Conservation (phyloP, 2,797 vertebrate species). For the Rhynchonycteris naso region DNA sequence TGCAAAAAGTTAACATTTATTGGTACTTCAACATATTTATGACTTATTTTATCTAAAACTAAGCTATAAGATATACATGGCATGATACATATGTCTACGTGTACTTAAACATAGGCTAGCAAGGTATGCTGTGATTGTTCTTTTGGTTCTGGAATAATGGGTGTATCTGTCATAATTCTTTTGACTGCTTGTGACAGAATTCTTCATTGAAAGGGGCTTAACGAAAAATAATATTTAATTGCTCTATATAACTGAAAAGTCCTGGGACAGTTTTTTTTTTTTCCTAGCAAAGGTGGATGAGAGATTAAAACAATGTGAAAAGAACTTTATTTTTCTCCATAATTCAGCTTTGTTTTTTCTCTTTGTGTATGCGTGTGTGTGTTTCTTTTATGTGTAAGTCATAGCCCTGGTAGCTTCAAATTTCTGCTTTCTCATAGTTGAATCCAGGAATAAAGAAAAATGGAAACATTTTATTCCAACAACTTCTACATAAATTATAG, state of each 20-base stretch:
- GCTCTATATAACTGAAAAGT: neutral
- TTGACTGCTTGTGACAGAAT: neutral
- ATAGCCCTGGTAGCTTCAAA: neutral
- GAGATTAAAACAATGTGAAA: neutral
- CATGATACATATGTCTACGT: neutral
- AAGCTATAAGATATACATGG: neutral
- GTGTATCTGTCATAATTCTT: neutral
- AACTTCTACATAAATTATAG: neutral
- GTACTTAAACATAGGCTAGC: neutral
- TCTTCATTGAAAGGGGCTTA: neutral
- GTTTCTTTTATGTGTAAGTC: neutral
- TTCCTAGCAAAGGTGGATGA: neutral
- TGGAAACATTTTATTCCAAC: neutral
- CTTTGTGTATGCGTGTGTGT: neutral
- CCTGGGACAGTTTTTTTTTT: neutral
- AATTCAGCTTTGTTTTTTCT: neutral
- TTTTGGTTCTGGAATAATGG: neutral
- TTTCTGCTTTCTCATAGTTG: neutral
- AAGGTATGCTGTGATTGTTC: neutral
- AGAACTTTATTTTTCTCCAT: neutral
- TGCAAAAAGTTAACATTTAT: neutral
- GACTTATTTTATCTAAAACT: neutral
- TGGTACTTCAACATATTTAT: neutral
- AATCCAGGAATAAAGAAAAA: neutral
- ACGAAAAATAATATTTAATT: slow-evolving; percentile 25